Conservation (phyloP, 2,888 invertebrate genomes). For the Chrysolina haemoptera region DNA sequence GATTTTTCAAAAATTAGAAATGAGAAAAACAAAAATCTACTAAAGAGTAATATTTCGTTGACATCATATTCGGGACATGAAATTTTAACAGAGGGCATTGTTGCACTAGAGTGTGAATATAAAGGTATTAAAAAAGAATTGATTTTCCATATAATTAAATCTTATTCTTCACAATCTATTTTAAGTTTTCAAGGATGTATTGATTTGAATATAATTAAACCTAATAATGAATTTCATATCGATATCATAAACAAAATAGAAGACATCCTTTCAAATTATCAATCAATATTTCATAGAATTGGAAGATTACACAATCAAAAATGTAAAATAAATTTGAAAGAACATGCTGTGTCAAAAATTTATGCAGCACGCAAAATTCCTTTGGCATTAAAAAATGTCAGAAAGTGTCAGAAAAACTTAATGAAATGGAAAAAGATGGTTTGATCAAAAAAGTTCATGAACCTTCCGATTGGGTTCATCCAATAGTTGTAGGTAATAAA, state of each 20-base stretch:
- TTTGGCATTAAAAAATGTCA: not conserved
- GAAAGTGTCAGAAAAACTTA: not conserved
- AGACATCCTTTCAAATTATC: not conserved
- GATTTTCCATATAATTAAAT: not conserved
- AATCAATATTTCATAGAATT: not conserved
- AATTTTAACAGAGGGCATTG: not conserved
- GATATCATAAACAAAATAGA: not conserved
- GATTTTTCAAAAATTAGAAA: not conserved
- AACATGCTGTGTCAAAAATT: not conserved
- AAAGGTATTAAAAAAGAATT: not conserved
- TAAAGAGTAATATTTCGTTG: not conserved
- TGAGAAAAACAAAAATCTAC: not conserved
- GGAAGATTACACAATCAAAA: not conserved
- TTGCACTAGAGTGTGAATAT: not conserved
- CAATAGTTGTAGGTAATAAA: not conserved
- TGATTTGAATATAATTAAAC: not conserved
- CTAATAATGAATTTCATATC: not conserved
- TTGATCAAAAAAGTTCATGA: conserved; percentile 1
- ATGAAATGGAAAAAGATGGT: conserved; percentile 1
- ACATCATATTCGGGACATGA: not conserved
- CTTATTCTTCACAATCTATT: not conserved
- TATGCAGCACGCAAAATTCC: not conserved
- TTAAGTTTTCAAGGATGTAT: not conserved
- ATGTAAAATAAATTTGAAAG: not conserved
- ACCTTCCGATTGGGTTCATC: not conserved